Evolutionary conservation across 2,888 invertebrate genomes (phyloP), one percentile per base, ranked within the genome.

Genomic region (Dyspetes luteomarginatus): DNA sequence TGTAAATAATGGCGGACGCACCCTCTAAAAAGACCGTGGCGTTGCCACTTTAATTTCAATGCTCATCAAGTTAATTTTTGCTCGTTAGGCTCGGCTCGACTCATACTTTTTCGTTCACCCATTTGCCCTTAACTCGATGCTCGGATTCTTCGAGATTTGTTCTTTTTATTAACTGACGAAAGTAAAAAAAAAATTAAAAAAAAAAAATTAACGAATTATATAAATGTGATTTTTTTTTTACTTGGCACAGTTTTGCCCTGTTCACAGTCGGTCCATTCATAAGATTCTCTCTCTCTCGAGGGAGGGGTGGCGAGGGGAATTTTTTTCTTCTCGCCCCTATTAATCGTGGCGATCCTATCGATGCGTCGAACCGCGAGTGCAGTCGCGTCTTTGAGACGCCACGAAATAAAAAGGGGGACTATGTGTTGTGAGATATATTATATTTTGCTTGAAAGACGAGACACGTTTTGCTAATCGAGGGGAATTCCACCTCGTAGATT

Each of bases 41-140:
- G 50, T 26, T 43, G 72, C 81, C 82, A 82, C 83, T 85, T 83
- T 78, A 85, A 86, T 87, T 86, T 64, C 55, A 7, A 41, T 65
- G 83, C 81, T n/a, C 83, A 86, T 87, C 86, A 85, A 79, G 48
- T 45, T 84, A 85, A 85, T 87, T 84, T 75, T 24, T 28, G 26
- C n/a, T n/a, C 45, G 62, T 58, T 58, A 67, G 56, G 58, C 56
- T 68, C 68, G 67, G 28, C 78, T 26, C 62, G 73, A 56, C 73
- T 68, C 62, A 65, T 71, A 4, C 4, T 41, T 41, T 73, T 64
- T 28, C 62, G n/a, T 17, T 43, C 15, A n/a, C 69, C 17, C 45
- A 26, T 26, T 41, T 55, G 1, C 48, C 17, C 19, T 48, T 5
- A 9, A 19, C 52, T 3, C 36, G 15, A 67, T 22, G 22, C 67